Evolutionary conservation across 2,797 vertebrate genomes (phyloP).

Genomic region (Megalops cyprinoides): DNA sequence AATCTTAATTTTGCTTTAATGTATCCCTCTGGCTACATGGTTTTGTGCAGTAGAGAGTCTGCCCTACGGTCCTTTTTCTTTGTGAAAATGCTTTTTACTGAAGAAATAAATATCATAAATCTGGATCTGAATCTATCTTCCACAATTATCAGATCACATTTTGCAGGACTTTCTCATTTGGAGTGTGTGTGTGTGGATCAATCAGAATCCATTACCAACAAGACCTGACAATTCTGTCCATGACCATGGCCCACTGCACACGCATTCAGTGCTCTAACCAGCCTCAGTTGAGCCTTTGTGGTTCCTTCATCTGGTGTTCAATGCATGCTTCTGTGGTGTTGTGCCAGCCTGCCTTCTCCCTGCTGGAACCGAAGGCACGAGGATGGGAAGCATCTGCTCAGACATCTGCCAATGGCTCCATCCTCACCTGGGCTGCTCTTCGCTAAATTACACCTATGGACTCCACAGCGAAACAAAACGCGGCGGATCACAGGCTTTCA

Average conservation of each 20-base stretch:
- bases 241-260: conserved; percentile 7
- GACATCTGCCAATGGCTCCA: conserved; percentile 25
- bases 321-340: neutral
- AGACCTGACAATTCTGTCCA: neutral
- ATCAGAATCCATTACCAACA: conserved; percentile 7
- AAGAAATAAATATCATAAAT: neutral
- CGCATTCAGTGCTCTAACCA: conserved; percentile 9
- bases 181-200: neutral
- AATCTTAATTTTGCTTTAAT: neutral
- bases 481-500: neutral
- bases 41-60: neutral
- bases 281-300: neutral
- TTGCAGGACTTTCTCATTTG: neutral
- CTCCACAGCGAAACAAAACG: neutral
- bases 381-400: conserved; percentile 39
- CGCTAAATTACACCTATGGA: neutral
- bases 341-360: neutral
- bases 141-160: neutral
- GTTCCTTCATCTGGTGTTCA: neutral
- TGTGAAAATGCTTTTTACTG: neutral
- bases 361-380: neutral
- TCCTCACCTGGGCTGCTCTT: neutral
- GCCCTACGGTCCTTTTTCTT: neutral
- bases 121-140: neutral
- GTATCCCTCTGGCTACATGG: neutral